Base-by-base conservation (phyloP, 2,113 vertebrate genomes). In the Cochlearius cochlearius region DNA sequence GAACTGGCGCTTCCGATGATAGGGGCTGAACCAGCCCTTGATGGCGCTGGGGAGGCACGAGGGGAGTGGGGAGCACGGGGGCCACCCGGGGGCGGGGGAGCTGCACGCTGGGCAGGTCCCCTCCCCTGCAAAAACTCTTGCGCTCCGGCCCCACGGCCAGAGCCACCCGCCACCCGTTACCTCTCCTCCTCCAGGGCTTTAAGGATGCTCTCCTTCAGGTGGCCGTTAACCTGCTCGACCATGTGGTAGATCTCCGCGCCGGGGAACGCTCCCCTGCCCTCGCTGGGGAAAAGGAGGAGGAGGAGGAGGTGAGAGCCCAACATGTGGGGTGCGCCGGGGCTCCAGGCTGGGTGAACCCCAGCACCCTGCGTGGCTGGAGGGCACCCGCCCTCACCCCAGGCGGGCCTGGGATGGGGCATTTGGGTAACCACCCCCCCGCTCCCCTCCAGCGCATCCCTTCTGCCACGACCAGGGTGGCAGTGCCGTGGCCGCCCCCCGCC, bases 21-120 rank as follows among this genome's bases (percentile, higher is more conserved):
- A 98, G 20, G 58, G 92, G 63, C 97, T 98, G 93, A 98, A 98
- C 92, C 98, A 98, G 55, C 98, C 98, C 74, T 94, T 97, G 87
- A 98, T 76, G 62, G 96, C 80, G 2, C 98, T 98, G 96, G 36
- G 62, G 71, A 86, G 39, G 49, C 74, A 95, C 0, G 0, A 38
- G 29, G 38, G n/a, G 50, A 32, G 17, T 29, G 21, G 47, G 34
- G 64, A 77, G 3, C 7, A 5, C 14, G 12, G 43, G 45, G 15
- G 11, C 18, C 66, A 45, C 12, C 21, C 4, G 0, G n/a, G 34
- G 30, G 25, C 9, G 1, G 14, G 43, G 32, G 58, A 63, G 16
- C 60, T 78, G 77, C 21, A 5, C 0, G 0, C 66, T 11, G 1
- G 29, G 71, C 32, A 68, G 27, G 56, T 52, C 34, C 86, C 10